A percentile compares a stretch with the other conserved stretches of the same genome.
phyloP scores from a whole-genome alignment of 1,140 invertebrate genomes.

The Eulimnadia texana region DNA sequence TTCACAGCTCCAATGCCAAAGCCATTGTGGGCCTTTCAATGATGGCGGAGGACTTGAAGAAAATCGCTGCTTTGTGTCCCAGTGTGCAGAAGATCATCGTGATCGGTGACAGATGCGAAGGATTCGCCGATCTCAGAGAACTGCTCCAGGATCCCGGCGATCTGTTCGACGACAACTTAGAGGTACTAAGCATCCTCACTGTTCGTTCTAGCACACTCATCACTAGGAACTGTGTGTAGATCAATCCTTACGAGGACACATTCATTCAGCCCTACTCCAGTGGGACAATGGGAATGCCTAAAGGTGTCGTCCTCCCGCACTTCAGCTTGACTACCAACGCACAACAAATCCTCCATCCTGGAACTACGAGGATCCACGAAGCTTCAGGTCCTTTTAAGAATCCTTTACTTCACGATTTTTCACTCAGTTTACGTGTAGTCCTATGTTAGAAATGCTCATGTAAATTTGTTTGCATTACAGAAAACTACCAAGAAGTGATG shows the following conservation, averaged over 20 bases:
- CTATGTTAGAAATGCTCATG: too few species aligned
- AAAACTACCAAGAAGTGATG: constrained; percentile 1
- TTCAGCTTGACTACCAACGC: constrained; percentile 53
- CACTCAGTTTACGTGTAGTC: constrained; percentile 18
- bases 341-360: constrained; percentile 33
- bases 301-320: constrained; percentile 69
- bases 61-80: constrained; percentile 20
- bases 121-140: background rate
- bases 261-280: constrained; percentile 42
- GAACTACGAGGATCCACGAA: background rate
- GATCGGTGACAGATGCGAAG: constrained; percentile 21
- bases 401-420: background rate
- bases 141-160: constrained; percentile 8
- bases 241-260: constrained; percentile 21
- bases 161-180: constrained; percentile 14
- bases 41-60: constrained; percentile 40
- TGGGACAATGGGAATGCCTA: constrained; percentile 61
- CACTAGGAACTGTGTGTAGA: constrained; percentile 19
- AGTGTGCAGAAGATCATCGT: constrained; percentile 25
- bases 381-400: background rate
- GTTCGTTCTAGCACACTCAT: constrained; percentile 11
- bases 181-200: constrained; percentile 12
- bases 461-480: background rate
- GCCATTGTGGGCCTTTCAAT: constrained; percentile 46
- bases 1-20: constrained; percentile 46